phyloP scores from a whole-genome alignment of 2,797 vertebrate genomes.

The Pampus argenteus region DNA sequence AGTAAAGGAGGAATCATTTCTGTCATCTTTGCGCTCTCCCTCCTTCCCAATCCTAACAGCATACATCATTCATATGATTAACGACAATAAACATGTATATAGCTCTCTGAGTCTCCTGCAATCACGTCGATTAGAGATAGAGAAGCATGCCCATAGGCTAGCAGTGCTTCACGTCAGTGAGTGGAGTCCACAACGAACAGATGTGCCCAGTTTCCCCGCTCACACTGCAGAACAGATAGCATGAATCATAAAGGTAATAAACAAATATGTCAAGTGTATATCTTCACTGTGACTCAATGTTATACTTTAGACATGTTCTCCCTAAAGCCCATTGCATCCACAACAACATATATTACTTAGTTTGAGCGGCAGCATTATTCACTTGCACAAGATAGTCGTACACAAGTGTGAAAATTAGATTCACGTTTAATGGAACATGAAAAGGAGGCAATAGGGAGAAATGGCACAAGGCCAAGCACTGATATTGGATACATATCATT shows the following conservation, averaged over 20 bases:
- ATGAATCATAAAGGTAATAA: constrained; percentile 58
- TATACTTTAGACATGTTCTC: constrained; percentile 20
- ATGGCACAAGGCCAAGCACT: constrained; percentile 36
- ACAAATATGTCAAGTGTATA: constrained; percentile 42
- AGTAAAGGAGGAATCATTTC: constrained; percentile 11
- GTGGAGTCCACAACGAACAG: constrained; percentile 43
- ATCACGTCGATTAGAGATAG: constrained; percentile 26
- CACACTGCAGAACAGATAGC: constrained; percentile 50
- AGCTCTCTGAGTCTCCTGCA: constrained; percentile 15
- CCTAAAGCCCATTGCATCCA: constrained; percentile 40
- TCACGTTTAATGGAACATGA: constrained; percentile 71
- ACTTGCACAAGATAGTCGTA: constrained; percentile 43
- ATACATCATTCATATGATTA: constrained; percentile 23
- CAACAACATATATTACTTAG: constrained; percentile 29
- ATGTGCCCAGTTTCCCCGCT: constrained; percentile 44
- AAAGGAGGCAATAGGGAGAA: constrained; percentile 48
- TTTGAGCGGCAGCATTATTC: constrained; percentile 55
- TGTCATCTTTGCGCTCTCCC: not conserved
- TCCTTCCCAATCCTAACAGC: constrained; percentile 22
- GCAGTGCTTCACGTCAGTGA: not conserved
- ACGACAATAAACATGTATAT: constrained; percentile 32
- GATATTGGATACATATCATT: constrained; percentile 58
- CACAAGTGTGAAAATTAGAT: constrained; percentile 63
- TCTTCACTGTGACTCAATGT: constrained; percentile 27
- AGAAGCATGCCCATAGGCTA: constrained; percentile 32